Evolutionary conservation across 2,888 invertebrate genomes (phyloP).

Genomic region (Eupithecia dodoneata): DNA sequence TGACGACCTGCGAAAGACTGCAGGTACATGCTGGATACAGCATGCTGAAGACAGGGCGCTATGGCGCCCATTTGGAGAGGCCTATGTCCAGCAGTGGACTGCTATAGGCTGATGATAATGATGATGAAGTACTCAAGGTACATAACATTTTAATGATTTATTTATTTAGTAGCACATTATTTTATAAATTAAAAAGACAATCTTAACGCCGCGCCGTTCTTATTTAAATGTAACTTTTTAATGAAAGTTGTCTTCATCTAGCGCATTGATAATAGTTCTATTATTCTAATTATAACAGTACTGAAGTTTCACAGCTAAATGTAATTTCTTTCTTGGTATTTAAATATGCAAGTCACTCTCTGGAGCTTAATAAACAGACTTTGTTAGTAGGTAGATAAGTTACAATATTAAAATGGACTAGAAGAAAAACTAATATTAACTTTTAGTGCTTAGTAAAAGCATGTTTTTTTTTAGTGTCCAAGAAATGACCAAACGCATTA

Average conservation of each 20-base stretch:
- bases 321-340: not conserved
- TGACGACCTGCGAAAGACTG: too few species aligned
- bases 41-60: too few species aligned
- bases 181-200: not conserved
- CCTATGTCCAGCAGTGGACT: too few species aligned
- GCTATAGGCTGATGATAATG: too few species aligned
- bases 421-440: not conserved
- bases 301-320: constrained; percentile 2
- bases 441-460: not conserved
- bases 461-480: not conserved
- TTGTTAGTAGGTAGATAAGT: not conserved
- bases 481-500: not conserved
- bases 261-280: not conserved
- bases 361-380: constrained; percentile 8
- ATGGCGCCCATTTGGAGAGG: too few species aligned
- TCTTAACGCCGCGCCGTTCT: not conserved
- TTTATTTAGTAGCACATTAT: not conserved
- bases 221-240: not conserved
- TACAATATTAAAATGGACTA: not conserved
- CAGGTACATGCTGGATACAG: too few species aligned
- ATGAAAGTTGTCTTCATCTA: not conserved
- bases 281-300: not conserved
- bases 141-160: not conserved
- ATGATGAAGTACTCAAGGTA: not conserved
- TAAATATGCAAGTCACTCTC: constrained; percentile 8